These are phyloP conservation scores for Torymus tubicola DNA, from an alignment of 2,888 invertebrate species.

Conservation along the genomic window DNA sequence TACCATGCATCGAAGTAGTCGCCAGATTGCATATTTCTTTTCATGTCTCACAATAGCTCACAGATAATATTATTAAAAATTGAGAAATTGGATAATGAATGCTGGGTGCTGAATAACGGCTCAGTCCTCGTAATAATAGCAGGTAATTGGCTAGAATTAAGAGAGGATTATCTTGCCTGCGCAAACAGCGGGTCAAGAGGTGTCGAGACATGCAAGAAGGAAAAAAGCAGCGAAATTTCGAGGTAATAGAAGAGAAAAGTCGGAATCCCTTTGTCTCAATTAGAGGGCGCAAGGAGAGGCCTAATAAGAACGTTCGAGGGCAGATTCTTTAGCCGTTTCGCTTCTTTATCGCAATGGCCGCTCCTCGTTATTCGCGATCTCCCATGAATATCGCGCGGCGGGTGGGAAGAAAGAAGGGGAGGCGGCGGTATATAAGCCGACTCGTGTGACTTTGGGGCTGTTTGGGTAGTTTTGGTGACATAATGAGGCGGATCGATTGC, in stretches of 20 bases:
- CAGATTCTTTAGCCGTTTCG: slow-evolving; percentile 8
- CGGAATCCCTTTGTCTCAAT: slow-evolving; percentile 38
- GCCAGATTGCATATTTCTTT: too few species aligned
- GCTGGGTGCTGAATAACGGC: too few species aligned
- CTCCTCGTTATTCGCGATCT: slow-evolving; percentile 58
- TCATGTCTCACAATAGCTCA: too few species aligned
- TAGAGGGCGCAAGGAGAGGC: slow-evolving; percentile 13
- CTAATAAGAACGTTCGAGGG: slow-evolving; percentile 8
- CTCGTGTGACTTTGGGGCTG: slow-evolving; percentile 66
- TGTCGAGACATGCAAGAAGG: neutral
- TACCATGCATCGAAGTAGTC: too few species aligned
- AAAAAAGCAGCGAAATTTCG: slow-evolving; percentile 3
- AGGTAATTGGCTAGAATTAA: slow-evolving; percentile 35
- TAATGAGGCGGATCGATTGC: slow-evolving; percentile 75
- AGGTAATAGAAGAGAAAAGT: slow-evolving; percentile 14
- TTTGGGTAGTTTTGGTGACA: slow-evolving; percentile 67
- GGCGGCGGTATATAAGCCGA: slow-evolving; percentile 37
- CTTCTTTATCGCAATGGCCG: slow-evolving; percentile 17
- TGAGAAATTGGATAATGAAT: too few species aligned
- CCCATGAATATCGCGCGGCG: slow-evolving; percentile 62
- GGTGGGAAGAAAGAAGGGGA: slow-evolving; percentile 5
- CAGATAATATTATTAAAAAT: too few species aligned
- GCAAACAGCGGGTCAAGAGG: slow-evolving; percentile 8
- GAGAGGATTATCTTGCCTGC: slow-evolving; percentile 9
- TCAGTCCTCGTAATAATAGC: too few species aligned